These are phyloP conservation scores for Anoplopoma fimbria DNA, from an alignment of 2,113 vertebrate genomes.

Conservation along the genomic window DNA sequence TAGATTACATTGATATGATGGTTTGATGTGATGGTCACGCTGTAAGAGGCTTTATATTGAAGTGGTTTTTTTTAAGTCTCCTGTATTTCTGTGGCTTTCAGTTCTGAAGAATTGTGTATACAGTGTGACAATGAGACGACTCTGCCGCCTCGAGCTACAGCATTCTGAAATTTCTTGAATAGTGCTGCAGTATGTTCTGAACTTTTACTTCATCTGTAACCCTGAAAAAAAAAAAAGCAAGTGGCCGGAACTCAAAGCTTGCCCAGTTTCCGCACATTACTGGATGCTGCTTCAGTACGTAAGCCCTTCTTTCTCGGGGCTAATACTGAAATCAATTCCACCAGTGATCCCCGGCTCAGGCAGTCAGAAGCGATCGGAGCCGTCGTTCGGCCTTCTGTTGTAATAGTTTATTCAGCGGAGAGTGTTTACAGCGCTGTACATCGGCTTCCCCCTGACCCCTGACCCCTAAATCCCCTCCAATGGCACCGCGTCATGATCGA, in stretches of 20 bases:
- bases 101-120: background rate
- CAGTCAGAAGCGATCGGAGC: slow-evolving; percentile 38
- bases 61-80: background rate
- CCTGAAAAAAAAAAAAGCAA: slow-evolving; percentile 24
- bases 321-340: slow-evolving; percentile 58
- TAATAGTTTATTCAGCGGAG: slow-evolving; percentile 28
- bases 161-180: slow-evolving; percentile 17
- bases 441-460: slow-evolving; percentile 59
- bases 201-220: slow-evolving; percentile 1
- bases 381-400: slow-evolving; percentile 42
- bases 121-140: background rate
- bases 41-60: slow-evolving; percentile 47
- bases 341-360: slow-evolving; percentile 18
- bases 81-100: background rate
- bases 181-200: slow-evolving; percentile 14
- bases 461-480: slow-evolving; percentile 52
- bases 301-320: slow-evolving; percentile 28
- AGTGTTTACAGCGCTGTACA: slow-evolving; percentile 32
- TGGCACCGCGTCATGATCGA: slow-evolving; percentile 49
- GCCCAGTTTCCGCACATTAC: slow-evolving; percentile 25
- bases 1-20: slow-evolving; percentile 47
- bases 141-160: background rate
- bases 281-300: slow-evolving; percentile 29
- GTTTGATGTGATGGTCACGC: slow-evolving; percentile 18
- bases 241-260: background rate